A percentile compares a stretch with the other conserved stretches of the same genome.
Conservation (phyloP, 2,797 vertebrate species). For the Scolopax bukidnonensis region DNA sequence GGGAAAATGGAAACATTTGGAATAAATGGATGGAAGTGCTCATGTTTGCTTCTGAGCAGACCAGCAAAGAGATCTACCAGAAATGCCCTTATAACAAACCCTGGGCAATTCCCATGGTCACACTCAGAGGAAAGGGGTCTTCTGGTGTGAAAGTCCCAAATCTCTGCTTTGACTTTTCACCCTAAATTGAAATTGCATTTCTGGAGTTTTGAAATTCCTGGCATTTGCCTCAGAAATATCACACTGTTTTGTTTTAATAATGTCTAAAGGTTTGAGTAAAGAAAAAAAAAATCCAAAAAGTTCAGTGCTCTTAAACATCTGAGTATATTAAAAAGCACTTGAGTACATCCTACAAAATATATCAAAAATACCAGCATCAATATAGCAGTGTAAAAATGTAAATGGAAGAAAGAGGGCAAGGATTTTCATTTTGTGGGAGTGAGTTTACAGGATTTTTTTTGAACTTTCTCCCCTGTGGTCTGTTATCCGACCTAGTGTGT, state of each 20-base stretch:
- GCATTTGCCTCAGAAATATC: conserved; percentile 31
- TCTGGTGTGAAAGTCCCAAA: not conserved
- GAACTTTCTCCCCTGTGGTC: not conserved
- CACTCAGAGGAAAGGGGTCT: not conserved
- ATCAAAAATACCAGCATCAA: not conserved
- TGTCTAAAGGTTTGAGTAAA: conserved; percentile 4
- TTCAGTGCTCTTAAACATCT: not conserved
- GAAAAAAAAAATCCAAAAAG: not conserved
- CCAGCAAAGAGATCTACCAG: rapidly evolving
- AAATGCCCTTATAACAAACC: not conserved
- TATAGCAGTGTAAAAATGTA: not conserved
- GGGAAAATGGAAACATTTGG: not conserved
- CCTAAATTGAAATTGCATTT: not conserved
- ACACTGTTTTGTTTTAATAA: conserved; percentile 9
- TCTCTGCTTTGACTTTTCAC: not conserved
- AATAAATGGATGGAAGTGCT: not conserved
- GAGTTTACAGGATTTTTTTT: not conserved
- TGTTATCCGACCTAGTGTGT: not conserved
- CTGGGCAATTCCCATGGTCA: not conserved
- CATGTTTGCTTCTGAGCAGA: not conserved
- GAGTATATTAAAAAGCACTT: conserved; percentile 28
- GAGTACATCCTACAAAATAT: not conserved
- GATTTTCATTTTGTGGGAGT: conserved; percentile 15
- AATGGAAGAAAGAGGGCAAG: not conserved
- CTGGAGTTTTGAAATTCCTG: not conserved